phyloP scores from a whole-genome alignment of 2,888 invertebrate genomes.

The Agelastica alni region DNA sequence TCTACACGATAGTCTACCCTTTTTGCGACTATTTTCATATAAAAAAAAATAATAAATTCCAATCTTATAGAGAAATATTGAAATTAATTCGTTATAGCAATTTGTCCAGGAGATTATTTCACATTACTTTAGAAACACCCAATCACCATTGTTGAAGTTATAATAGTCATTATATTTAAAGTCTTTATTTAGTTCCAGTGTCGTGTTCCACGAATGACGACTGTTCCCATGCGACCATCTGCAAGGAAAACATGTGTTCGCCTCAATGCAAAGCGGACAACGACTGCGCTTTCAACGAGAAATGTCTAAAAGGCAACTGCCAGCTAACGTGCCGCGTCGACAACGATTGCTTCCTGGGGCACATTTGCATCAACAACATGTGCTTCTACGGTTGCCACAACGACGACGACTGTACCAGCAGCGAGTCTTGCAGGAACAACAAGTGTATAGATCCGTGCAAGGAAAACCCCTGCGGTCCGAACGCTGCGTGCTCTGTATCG shows the following conservation, averaged over 20 bases:
- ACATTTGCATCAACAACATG: conserved; percentile 84
- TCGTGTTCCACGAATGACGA: conserved; percentile 73
- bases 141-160: too few relatives aligned
- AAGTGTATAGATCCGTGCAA: conserved; percentile 79
- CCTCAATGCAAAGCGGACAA: conserved; percentile 76
- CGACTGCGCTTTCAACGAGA: conserved; percentile 87
- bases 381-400: conserved; percentile 85
- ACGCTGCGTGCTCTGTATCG: conserved; percentile 77
- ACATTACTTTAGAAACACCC: too few relatives aligned
- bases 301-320: conserved; percentile 81
- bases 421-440: conserved; percentile 80
- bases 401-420: conserved; percentile 85
- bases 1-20: too few relatives aligned
- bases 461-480: conserved; percentile 82
- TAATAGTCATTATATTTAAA: too few relatives aligned
- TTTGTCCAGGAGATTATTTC: too few relatives aligned
- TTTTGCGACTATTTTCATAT: too few relatives aligned
- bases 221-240: conserved; percentile 73
- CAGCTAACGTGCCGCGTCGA: conserved; percentile 89
- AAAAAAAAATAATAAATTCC: too few relatives aligned
- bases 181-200: conserved; percentile 71
- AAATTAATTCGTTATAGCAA: too few relatives aligned
- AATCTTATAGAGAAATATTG: too few relatives aligned
- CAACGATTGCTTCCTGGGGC: conserved; percentile 90
- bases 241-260: conserved; percentile 81